Base-by-base conservation (phyloP, 2,797 vertebrate species). In the Myoxocephalus aenaeus region DNA sequence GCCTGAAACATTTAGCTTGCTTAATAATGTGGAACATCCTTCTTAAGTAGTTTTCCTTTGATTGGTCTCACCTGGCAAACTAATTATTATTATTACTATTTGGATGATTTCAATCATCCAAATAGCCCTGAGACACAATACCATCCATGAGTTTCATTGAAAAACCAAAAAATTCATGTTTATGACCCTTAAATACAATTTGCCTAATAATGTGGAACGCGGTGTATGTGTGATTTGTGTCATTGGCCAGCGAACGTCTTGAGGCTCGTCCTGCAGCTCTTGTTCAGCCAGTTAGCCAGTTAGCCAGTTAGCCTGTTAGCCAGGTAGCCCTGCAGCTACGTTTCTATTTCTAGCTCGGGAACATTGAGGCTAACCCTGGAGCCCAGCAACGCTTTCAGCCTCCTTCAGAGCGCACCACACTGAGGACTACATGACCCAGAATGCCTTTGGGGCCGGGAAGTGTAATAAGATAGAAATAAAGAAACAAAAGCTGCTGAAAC, bases 301-400 rank as follows among this genome's bases (percentile, higher is more conserved):
- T 62, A 4, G 44, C 7, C 9, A 1, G 64, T 32, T 5, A 32
- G 29, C 29, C 29, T 32, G 3, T 32, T 32, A 32, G 29, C 81
- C 72, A 75, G 59, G 57, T 54, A 12, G 58, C 79, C 54, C 56
- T 5, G 0, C 1, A 18, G 79, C 59, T 3, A 63, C 65, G 32
- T 57, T 75, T 51, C 69, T 80, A 85, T 88, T 77, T 79, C 79
- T 79, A 74, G 65, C 53, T 13, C 0, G 12, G 62, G 25, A 51
- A 68, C 1, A 22, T 73, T 38, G 72, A 70, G 65, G 34, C 48
- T 22, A 36, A 62, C 25, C 48, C 63, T 11, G 36, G 56, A 20
- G 72, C 76, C 69, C 73, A 74, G 65, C 72, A 27, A 32, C 53
- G 64, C 64, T 40, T 56, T 4, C 42, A 80, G 65, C 65, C 84